Percentiles rank a stretch among this genome's conserved stretches.
Evolutionary conservation across 2,797 vertebrate genomes (phyloP).

Genomic region (Synaphobranchus kaupii): DNA sequence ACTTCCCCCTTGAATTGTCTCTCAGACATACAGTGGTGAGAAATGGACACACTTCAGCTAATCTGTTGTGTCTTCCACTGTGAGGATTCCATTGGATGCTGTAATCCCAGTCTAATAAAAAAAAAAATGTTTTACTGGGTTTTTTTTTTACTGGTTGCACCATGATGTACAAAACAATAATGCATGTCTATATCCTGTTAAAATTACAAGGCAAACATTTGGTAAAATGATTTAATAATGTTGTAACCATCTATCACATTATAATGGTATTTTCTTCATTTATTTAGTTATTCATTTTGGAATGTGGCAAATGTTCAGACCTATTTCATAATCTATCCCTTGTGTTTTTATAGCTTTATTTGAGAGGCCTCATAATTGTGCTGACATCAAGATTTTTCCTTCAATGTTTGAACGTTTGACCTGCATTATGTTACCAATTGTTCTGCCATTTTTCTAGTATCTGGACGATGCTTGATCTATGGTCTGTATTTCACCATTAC

Average conservation of each 20-base stretch:
- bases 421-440: slow-evolving; percentile 13
- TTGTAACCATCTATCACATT: too few relatives aligned
- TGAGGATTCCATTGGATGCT: not conserved
- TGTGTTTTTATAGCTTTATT: not conserved
- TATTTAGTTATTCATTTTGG: not conserved
- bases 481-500: slow-evolving; percentile 19
- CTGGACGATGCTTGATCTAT: slow-evolving; percentile 23
- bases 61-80: not conserved
- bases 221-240: too few relatives aligned
- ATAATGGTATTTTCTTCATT: not conserved
- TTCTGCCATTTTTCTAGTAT: slow-evolving; percentile 11
- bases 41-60: not conserved
- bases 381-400: not conserved
- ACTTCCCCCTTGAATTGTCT: not conserved
- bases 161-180: too few relatives aligned
- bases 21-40: not conserved
- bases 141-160: not conserved
- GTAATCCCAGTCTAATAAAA: not conserved
- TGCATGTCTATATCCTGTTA: too few relatives aligned
- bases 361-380: not conserved
- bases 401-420: slow-evolving; percentile 17
- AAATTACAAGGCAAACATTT: too few relatives aligned
- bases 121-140: not conserved
- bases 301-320: not conserved
- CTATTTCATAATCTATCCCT: not conserved